phyloP scores from a whole-genome alignment of 1,140 invertebrate genomes.

The Brachystomella parvula region DNA sequence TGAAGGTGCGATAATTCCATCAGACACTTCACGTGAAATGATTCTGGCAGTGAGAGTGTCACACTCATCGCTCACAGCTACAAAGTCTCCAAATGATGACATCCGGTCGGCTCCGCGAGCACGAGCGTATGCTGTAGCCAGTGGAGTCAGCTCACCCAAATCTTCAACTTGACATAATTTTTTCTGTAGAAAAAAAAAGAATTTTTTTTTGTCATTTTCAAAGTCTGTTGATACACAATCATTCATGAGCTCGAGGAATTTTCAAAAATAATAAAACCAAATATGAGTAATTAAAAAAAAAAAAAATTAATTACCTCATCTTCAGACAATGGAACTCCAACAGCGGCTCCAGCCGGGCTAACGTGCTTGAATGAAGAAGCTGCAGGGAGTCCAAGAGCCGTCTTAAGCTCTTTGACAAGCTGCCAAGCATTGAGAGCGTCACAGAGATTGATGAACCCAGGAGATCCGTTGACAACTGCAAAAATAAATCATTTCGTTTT shows the following conservation, averaged over 20 bases:
- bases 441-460: constrained; percentile 94
- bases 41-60: constrained; percentile 74
- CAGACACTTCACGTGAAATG: constrained; percentile 70
- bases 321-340: constrained; percentile 65
- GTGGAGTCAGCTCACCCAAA: constrained; percentile 64
- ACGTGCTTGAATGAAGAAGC: constrained; percentile 98
- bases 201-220: constrained; percentile 9
- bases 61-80: constrained; percentile 85
- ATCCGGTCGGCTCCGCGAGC: constrained; percentile 95
- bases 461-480: constrained; percentile 81
- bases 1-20: constrained; percentile 92
- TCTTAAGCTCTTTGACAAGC: constrained; percentile 78
- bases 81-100: constrained; percentile 98
- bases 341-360: constrained; percentile 89
- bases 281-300: neutral
- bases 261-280: neutral
- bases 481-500: constrained; percentile 7
- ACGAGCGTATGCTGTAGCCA: constrained; percentile 90
- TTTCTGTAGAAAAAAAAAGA: constrained; percentile 51
- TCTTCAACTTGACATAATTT: constrained; percentile 91
- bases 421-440: constrained; percentile 97
- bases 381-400: constrained; percentile 70
- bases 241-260: neutral
- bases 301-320: constrained; percentile 48
- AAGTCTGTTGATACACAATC: no score